phyloP scores from a whole-genome alignment of 2,113 vertebrate species.

The Archilochus colubris region DNA sequence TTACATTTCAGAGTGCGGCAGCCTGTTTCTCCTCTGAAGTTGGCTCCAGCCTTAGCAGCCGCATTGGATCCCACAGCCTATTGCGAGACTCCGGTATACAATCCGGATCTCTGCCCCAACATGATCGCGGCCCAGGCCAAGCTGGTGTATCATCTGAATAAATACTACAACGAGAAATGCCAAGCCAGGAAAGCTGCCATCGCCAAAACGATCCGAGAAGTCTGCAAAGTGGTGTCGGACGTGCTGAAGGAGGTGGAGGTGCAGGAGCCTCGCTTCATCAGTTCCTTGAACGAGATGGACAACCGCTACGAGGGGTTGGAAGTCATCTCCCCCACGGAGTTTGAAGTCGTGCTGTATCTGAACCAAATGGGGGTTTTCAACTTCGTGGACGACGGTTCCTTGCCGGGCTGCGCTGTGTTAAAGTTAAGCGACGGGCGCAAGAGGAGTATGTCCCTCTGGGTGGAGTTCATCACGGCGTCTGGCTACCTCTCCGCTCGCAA shows the following conservation, averaged over 20 bases:
- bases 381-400: slow-evolving; percentile 98
- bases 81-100: slow-evolving; percentile 99
- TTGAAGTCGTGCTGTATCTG: slow-evolving; percentile 97
- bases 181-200: slow-evolving; percentile 97
- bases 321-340: slow-evolving; percentile 96
- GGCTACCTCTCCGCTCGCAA: slow-evolving; percentile 99
- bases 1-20: slow-evolving; percentile 63
- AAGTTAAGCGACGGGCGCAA: slow-evolving; percentile 99
- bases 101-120: slow-evolving; percentile 99
- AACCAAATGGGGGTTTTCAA: slow-evolving; percentile 99
- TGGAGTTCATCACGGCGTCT: slow-evolving; percentile 99
- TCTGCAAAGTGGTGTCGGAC: slow-evolving; percentile 98
- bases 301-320: slow-evolving; percentile 97
- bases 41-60: slow-evolving; percentile 98
- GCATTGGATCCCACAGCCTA: slow-evolving; percentile 99
- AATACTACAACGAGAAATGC: slow-evolving; percentile 99
- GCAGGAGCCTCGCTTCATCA: slow-evolving; percentile 99
- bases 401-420: slow-evolving; percentile 98
- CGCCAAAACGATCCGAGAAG: slow-evolving; percentile 98
- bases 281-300: slow-evolving; percentile 98
- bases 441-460: slow-evolving; percentile 99
- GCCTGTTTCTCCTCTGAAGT: slow-evolving; percentile 90
- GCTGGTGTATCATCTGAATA: slow-evolving; percentile 98
- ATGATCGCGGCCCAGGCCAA: slow-evolving; percentile 99
- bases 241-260: slow-evolving; percentile 99